Base-by-base conservation (phyloP, 2,113 vertebrate species). In the Cyphotilapia sp. region DNA sequence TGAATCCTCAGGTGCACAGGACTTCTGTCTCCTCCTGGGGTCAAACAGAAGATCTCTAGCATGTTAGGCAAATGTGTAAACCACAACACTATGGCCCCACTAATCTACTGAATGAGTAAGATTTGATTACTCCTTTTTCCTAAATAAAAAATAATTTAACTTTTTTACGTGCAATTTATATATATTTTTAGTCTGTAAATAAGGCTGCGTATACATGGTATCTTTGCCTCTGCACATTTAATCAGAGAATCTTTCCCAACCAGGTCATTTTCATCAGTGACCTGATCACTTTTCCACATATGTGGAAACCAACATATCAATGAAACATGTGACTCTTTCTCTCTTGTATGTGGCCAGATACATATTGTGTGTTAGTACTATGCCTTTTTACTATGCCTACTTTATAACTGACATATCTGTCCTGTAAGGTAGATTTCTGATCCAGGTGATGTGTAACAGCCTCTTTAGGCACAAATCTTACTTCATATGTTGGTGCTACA, bases 61-160 rank as follows among this genome's bases (percentile, higher is more conserved):
- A 22, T 13, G 54, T 57, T 57, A 57, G 54, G 12, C 7, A 27
- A 57, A 57, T 57, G 54, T 57, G 33, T 69, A 69, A 69, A 69
- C 33, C 4, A 0, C 10, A 38, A 66, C 19, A 66, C 17, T 66
- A 66, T n/a, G 61, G 33, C 6, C 0, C 10, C 33, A 22, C 33
- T 38, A 69, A 69, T 13, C 19, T 38, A 38, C 63, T 22, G 33
- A 66, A 66, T 38, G 1, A 66, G 61, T 38, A 38, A 13, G 33
- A 66, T 66, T 66, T 38, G 11, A 40, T 69, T 69, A 3, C 11
- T 69, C 63, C 4, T 22, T 69, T 69, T 22, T 40, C 2, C 11
- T 69, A 40, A 69, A 69, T 8, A 9, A 69, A 69, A 0, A 69
- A 13, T 4, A 0, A 69, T 24, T 5, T 14, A 0, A 59, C 19